These are phyloP conservation scores for Telmatherina bonti DNA, from an alignment of 2,797 vertebrate genomes.

Conservation along the genomic window DNA sequence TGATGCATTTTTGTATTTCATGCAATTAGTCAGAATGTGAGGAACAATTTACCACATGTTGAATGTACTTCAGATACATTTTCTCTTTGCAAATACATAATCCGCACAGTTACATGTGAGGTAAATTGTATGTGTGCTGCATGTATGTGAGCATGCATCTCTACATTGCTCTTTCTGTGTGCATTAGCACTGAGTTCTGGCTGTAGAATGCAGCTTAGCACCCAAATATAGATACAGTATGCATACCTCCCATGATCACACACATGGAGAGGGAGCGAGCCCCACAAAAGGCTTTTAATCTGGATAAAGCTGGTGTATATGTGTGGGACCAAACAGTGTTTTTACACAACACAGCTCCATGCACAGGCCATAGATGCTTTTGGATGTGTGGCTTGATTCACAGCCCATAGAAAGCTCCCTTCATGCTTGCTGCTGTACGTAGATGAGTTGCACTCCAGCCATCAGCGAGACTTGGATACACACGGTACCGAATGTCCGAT, in stretches of 20 bases:
- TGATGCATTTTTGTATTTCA: constrained; percentile 25
- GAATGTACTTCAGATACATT: not conserved
- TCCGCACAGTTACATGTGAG: constrained; percentile 18
- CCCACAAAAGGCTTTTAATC: constrained; percentile 55
- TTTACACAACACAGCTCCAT: constrained; percentile 34
- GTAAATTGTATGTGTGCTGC: constrained; percentile 6
- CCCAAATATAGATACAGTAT: constrained; percentile 63
- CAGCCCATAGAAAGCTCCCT: constrained; percentile 47
- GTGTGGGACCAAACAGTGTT: constrained; percentile 36
- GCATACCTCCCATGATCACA: constrained; percentile 57
- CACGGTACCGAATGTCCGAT: constrained; percentile 50
- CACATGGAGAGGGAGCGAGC: constrained; percentile 21
- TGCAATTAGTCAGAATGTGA: not conserved
- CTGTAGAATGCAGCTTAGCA: constrained; percentile 59
- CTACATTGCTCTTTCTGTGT: constrained; percentile 51
- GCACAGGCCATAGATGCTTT: constrained; percentile 37
- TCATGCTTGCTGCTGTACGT: constrained; percentile 52
- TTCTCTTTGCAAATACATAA: constrained; percentile 6
- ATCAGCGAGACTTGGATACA: constrained; percentile 61
- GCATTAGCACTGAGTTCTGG: constrained; percentile 59
- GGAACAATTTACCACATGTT: not conserved
- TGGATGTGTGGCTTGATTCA: constrained; percentile 55
- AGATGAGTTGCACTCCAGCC: constrained; percentile 57
- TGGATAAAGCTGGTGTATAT: constrained; percentile 42
- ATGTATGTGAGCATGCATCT: constrained; percentile 43